These are phyloP conservation scores for Myripristis murdjan DNA, from an alignment of 2,797 vertebrate genomes.

Conservation along the genomic window DNA sequence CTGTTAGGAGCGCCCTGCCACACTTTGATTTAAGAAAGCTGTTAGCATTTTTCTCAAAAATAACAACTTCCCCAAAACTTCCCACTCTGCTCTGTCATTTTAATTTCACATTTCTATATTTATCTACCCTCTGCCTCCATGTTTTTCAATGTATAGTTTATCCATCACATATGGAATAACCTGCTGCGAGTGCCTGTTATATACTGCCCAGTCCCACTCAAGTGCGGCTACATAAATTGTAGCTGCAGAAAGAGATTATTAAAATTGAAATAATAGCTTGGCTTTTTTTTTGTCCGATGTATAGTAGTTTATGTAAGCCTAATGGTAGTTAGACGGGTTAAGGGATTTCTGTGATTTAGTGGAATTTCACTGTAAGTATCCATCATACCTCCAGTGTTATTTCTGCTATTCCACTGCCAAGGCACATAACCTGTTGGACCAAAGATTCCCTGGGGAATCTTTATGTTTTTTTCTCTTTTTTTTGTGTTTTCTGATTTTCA, in stretches of 20 bases:
- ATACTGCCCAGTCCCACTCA: neutral
- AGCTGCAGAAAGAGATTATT: constrained; percentile 33
- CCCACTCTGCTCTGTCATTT: constrained; percentile 77
- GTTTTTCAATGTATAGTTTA: constrained; percentile 48
- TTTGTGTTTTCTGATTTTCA: constrained; percentile 60
- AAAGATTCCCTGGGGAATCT: constrained; percentile 44
- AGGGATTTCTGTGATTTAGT: constrained; percentile 41
- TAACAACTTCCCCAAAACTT: constrained; percentile 68
- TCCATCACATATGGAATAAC: constrained; percentile 60
- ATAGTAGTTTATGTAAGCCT: constrained; percentile 31
- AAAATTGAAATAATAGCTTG: constrained; percentile 43
- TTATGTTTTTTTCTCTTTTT: constrained; percentile 52
- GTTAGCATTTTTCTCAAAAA: constrained; percentile 74
- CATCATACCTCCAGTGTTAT: constrained; percentile 41
- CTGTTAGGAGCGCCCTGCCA: constrained; percentile 45
- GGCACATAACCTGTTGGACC: constrained; percentile 58
- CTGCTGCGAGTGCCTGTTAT: constrained; percentile 42
- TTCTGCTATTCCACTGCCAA: constrained; percentile 59
- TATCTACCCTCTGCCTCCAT: constrained; percentile 73
- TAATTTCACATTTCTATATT: constrained; percentile 79
- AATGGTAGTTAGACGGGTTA: constrained; percentile 28
- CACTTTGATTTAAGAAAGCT: constrained; percentile 79
- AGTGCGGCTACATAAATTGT: constrained; percentile 12
- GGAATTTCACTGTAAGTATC: constrained; percentile 46
- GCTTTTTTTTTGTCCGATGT: constrained; percentile 49